These are phyloP conservation scores for Sarcophaga bullata DNA, from an alignment of 1,140 invertebrate species.

Conservation along the genomic window DNA sequence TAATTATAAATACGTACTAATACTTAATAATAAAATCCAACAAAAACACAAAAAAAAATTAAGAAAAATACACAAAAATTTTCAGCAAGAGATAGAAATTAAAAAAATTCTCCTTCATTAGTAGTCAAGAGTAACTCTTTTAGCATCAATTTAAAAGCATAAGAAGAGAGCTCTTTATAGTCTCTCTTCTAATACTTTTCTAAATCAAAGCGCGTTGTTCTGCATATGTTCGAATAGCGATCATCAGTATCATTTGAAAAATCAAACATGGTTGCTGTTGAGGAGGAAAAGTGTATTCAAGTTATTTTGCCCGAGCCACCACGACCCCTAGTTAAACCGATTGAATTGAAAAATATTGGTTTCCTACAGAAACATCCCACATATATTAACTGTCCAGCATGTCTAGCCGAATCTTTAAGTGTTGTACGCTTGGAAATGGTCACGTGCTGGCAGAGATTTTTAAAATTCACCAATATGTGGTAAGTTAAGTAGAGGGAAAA, in stretches of 20 bases:
- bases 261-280: conserved; percentile 48
- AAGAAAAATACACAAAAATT: too few relatives aligned
- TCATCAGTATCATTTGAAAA: not conserved
- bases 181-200: not conserved
- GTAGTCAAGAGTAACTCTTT: too few relatives aligned
- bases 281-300: conserved; percentile 55
- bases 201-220: not conserved
- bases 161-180: too few relatives aligned
- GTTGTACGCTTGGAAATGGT: conserved; percentile 54
- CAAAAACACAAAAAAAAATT: too few relatives aligned
- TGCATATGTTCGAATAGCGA: not conserved
- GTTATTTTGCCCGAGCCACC: conserved; percentile 46
- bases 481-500: too few relatives aligned
- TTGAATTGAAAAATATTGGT: conserved; percentile 49
- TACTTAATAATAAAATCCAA: too few relatives aligned
- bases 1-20: too few relatives aligned
- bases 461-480: conserved; percentile 55
- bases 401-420: conserved; percentile 51
- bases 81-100: too few relatives aligned
- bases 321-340: conserved; percentile 43
- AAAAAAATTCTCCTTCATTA: too few relatives aligned
- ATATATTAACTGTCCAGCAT: conserved; percentile 57
- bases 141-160: too few relatives aligned
- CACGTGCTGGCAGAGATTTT: conserved; percentile 53
- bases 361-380: conserved; percentile 51